Base-by-base conservation (phyloP, 2,797 vertebrate species). In the Mormyrus proboscirostris region DNA sequence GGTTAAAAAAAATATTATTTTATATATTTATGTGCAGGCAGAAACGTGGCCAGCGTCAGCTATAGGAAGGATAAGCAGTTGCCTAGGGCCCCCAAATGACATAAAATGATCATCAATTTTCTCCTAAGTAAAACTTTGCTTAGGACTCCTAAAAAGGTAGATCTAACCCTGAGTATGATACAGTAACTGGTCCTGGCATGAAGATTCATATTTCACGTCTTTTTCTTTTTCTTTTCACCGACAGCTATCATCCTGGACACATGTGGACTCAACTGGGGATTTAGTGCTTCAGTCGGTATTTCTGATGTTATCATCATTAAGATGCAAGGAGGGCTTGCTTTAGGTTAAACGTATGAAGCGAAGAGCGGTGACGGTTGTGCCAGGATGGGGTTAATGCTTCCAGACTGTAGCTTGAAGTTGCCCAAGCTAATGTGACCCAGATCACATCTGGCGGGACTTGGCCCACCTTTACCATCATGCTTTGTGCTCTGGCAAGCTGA, bases 401-500 rank as follows among this genome's bases (percentile, higher is more conserved):
- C 53, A 19, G 29, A 90, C 65, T 50, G 69, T 41, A 76, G 69
- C 88, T 73, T 25, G 44, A 65, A 44, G 88, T 89, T 88, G 86
- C 85, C 90, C 89, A 14, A 69, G 82, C 76, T 91, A 89, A 91
- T 79, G 86, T 89, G 69, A 33, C 88, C 50, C 90, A 91, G 88
- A 90, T 53, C 44, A 38, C 55, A 38, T 22, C 12, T 89, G 90
- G 89, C 76, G 50, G 53, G 55, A 41, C 14, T 9, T 89, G 89
- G 87, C 90, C 87, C 89, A 51, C 55, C 65, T 49, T 88, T 57
- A 89, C 14, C 41, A 88, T n/a, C 14, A 65, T 57, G 7, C 55
- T 89, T 76, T 89, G 25, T 79, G 29, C 55, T 76, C 62, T 59
- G 62, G 47, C 49, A 86, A 59, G 59, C 59, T 22, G 47, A 53